Conservation (phyloP, 2,113 vertebrate species). For the Gymnorhina tibicen region DNA sequence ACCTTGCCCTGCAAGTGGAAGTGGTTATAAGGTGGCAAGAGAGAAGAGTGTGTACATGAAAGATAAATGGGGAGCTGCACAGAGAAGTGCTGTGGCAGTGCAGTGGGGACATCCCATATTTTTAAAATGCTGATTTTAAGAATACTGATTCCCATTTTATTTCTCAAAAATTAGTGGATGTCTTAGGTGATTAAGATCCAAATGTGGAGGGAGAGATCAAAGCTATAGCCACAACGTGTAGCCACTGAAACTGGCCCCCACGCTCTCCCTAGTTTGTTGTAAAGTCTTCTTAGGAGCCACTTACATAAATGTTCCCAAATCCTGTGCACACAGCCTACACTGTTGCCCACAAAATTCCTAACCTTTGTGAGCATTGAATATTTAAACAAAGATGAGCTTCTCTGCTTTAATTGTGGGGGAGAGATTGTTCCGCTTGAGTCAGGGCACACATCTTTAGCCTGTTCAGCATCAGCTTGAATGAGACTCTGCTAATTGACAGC, state of each 20-base stretch:
- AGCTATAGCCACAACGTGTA: neutral
- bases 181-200: neutral
- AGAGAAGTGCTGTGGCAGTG: neutral
- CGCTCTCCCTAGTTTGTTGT: fast-evolving
- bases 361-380: neutral
- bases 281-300: neutral
- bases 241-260: neutral
- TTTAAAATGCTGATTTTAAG: neutral
- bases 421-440: neutral
- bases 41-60: neutral
- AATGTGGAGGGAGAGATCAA: neutral
- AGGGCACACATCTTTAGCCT: neutral
- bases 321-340: neutral
- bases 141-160: neutral
- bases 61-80: neutral
- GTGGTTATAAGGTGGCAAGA: neutral
- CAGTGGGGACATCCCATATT: neutral
- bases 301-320: neutral
- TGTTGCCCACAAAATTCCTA: neutral
- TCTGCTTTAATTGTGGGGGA: neutral
- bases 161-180: neutral
- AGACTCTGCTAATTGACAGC: conserved; percentile 15
- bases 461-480: neutral
- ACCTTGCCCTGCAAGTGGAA: neutral
- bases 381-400: conserved; percentile 11